Evolutionary conservation across 2,888 invertebrate genomes (phyloP), one percentile per base, ranked within the genome.

Genomic region (Andrena bicolor): DNA sequence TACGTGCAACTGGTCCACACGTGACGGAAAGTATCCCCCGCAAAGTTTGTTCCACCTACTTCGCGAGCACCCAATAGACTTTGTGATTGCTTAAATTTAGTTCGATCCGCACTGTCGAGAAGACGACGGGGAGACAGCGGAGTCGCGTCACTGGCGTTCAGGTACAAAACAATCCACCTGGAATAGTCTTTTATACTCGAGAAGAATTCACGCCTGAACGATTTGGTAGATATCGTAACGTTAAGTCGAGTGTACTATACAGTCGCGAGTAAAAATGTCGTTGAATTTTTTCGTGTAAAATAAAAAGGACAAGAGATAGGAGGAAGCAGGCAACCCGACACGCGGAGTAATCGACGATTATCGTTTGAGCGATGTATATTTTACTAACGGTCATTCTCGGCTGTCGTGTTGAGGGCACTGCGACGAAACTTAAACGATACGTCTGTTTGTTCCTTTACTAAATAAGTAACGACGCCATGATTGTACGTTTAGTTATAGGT

Each of bases 401-500:
- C 64, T 65, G 69, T 71, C 82, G 41, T 26, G 51, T 74, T 75
- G 69, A 77, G 68, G 56, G 71, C 73, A 64, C 61, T 64, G 76
- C 20, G 77, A 73, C 49, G 78, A 65, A 58, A 84, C 72, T 70
- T 26, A 76, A 69, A 13, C 85, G 85, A 51, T 64, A 78, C 83
- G 83, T 72, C 76, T 85, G 88, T 88, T 80, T 86, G 88, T 88
- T 88, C 88, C 88, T 88, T 80, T 78, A 81, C 68, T 75, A 82
- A 80, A 28, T 83, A 82, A 88, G 77, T 83, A 85, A 77, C 80
- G 78, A 83, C 81, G 82, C 80, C 80, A 70, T 81, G 56, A 80
- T 83, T 89, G 83, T 80, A 87, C 85, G 89, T 88, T 89, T 89
- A 89, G 89, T 88, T 85, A 86, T 89, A 85, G 80, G 88, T 84